These are phyloP conservation scores for Smittia sp. DNA, from an alignment of 2,888 invertebrate genomes.

Conservation along the genomic window DNA sequence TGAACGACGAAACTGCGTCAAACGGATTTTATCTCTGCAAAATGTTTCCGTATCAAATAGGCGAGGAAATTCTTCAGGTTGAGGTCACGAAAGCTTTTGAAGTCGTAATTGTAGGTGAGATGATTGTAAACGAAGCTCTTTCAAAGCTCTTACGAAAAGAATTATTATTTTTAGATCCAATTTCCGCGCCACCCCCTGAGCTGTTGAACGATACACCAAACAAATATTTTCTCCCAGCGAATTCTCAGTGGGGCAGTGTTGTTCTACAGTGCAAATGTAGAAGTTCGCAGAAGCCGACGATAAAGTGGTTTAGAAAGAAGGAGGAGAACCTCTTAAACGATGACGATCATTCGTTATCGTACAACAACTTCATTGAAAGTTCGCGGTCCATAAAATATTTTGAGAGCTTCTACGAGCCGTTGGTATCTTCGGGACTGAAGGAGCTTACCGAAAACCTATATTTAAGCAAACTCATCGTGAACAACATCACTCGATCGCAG, in stretches of 20 bases:
- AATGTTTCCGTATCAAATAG: conserved; percentile 48
- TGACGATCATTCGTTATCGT: neutral
- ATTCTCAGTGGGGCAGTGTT: conserved; percentile 46
- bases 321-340: neutral
- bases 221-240: conserved; percentile 41
- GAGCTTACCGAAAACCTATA: conserved; percentile 49
- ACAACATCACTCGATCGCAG: conserved; percentile 47
- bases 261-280: conserved; percentile 49
- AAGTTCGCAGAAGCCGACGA: conserved; percentile 49
- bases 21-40: conserved; percentile 51
- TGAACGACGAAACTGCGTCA: neutral
- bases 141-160: neutral
- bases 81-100: conserved; percentile 51
- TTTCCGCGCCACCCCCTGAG: conserved; percentile 7
- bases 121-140: neutral
- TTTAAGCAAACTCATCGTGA: conserved; percentile 51
- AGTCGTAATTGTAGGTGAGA: conserved; percentile 50
- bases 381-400: conserved; percentile 47
- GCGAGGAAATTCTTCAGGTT: conserved; percentile 48
- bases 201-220: conserved; percentile 17
- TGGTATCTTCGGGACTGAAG: conserved; percentile 48
- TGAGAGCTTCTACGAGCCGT: conserved; percentile 49
- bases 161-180: neutral
- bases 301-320: conserved; percentile 49
- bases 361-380: conserved; percentile 33